Evolutionary conservation across 1,140 invertebrate genomes (phyloP).

Genomic region (Drosophila athabasca): DNA sequence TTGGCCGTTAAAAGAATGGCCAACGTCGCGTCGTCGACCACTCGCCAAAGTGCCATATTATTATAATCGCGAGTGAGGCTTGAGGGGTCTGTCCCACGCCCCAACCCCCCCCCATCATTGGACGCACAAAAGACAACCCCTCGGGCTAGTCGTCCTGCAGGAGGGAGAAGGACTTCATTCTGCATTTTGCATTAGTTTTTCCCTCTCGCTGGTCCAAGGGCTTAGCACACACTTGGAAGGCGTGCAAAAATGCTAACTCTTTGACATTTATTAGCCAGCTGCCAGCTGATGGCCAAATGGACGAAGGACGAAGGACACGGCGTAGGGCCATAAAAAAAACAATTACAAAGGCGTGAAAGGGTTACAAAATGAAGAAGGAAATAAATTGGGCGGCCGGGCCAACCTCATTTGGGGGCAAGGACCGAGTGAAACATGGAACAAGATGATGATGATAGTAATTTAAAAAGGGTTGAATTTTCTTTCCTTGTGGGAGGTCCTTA

Average conservation of each 20-base stretch:
- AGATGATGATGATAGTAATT: constrained; percentile 24
- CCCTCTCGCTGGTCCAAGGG: constrained; percentile 18
- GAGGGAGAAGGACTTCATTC: constrained; percentile 1
- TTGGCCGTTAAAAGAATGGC: constrained; percentile 25
- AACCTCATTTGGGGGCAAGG: not conserved
- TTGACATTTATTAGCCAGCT: constrained; percentile 80
- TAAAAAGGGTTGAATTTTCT: constrained; percentile 13
- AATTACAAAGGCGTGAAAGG: constrained; percentile 57
- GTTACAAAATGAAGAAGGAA: constrained; percentile 18
- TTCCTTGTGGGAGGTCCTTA: not conserved
- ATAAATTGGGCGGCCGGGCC: constrained; percentile 18
- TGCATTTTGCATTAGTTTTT: constrained; percentile 44
- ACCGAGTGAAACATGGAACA: constrained; percentile 18
- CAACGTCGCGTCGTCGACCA: not conserved
- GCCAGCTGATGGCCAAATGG: constrained; percentile 51
- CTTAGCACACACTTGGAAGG: constrained; percentile 64
- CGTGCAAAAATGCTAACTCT: constrained; percentile 71
- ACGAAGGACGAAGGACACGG: constrained; percentile 34
- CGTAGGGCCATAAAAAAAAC: constrained; percentile 49
- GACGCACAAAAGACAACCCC: constrained; percentile 31
- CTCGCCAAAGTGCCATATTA: constrained; percentile 67
- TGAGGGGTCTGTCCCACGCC: constrained; percentile 25
- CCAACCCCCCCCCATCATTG: constrained; percentile 10
- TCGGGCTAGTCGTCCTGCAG: constrained; percentile 23
- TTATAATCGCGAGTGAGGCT: constrained; percentile 67